Evolutionary conservation across 2,888 invertebrate genomes (phyloP), one percentile per base, ranked within the genome.

Genomic region (Thymelicus acteon): DNA sequence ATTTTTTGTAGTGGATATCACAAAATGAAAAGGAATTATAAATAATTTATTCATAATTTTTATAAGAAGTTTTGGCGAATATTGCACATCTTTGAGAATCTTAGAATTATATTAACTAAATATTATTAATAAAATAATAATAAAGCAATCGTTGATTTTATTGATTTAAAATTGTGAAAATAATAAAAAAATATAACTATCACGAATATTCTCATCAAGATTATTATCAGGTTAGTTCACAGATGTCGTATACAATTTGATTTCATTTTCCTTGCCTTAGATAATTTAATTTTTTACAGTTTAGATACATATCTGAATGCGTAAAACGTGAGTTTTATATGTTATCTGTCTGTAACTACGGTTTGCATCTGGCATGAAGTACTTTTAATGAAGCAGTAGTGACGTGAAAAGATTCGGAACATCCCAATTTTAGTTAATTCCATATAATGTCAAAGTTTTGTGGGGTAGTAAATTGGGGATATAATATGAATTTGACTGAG

Each of bases 281-380:
- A 73, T 75, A 19, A 72, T 70, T 72, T 75, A 19, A 72, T 70
- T 72, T 70, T 72, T 74, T 73, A 72, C 72, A 66, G 72, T 71
- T 61, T 67, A 57, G 77, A 77, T 77, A 60, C 31, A 31, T 54
- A 77, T 77, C 77, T 77, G 71, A 75, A 77, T 77, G 75, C 72
- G 63, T 62, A 67, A 76, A 72, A 74, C 77, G 77, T 77, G 77
- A 74, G 71, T 71, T 67, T 64, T 66, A 61, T 69, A 63, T 57
- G 63, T 69, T 69, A 69, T 69, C 68, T 69, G 62, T 39, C 47
- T 37, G 62, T 57, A 48, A 63, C 62, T 57, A 52, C 54, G 31
- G 54, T 68, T 67, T 37, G 67, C 68, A 54, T 62, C 68, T 49
- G 8, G 57, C 62, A 63, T 69, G 69, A 69, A 69, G 69, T 63